Conservation (phyloP, 2,113 vertebrate species). For the Litocranius walleri region DNA sequence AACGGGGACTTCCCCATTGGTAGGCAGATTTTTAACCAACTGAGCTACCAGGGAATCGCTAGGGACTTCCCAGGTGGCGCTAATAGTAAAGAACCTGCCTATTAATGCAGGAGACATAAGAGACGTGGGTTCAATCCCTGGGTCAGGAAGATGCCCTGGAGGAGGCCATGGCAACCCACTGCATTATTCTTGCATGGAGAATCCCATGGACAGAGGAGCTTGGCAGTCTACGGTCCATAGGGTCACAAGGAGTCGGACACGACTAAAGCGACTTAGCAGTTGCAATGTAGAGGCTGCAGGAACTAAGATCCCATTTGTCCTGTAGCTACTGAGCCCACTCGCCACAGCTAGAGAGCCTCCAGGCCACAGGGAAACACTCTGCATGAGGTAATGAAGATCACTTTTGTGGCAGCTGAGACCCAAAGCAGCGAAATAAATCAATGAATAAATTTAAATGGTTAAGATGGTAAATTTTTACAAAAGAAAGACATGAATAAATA, state of each 20-base stretch:
- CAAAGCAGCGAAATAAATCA: background rate
- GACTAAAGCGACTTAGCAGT: background rate
- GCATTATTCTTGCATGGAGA: background rate
- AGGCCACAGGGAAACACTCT: background rate
- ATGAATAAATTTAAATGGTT: background rate
- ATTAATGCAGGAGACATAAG: background rate
- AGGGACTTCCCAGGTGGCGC: background rate
- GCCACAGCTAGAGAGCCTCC: background rate
- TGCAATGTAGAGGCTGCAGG: background rate
- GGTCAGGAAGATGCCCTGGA: background rate
- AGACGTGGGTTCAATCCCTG: accelerated
- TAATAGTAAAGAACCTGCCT: background rate
- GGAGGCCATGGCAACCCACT: background rate
- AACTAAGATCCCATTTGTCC: background rate
- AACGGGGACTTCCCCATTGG: background rate
- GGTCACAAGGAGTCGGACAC: background rate
- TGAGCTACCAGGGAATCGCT: background rate
- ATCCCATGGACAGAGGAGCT: background rate
- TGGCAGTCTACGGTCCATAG: background rate
- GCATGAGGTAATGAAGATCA: background rate
- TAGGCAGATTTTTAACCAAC: background rate
- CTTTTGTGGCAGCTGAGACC: background rate
- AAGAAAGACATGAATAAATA: background rate
- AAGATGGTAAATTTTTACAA: background rate
- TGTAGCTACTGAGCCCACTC: accelerated